phyloP scores from a whole-genome alignment of 2,888 invertebrate genomes.

The Biston betularia region DNA sequence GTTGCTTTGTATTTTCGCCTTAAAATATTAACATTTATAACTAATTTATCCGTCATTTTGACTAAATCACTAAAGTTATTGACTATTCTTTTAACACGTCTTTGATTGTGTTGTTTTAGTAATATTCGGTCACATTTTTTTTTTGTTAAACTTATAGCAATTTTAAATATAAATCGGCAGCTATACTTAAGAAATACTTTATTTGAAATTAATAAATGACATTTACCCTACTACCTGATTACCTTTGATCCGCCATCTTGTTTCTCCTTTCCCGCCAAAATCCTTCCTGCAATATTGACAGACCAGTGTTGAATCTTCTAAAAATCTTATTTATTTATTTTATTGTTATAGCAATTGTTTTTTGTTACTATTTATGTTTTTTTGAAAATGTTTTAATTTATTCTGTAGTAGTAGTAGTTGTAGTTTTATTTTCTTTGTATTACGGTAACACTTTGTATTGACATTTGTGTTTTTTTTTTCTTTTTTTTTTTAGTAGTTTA shows the following conservation, averaged over 20 bases:
- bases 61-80: conserved; percentile 51
- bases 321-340: conserved; percentile 78
- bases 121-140: conserved; percentile 60
- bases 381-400: conserved; percentile 80
- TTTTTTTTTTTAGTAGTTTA: conserved; percentile 74
- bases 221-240: conserved; percentile 53
- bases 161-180: conserved; percentile 79
- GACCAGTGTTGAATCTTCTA: conserved; percentile 84
- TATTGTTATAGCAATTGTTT: conserved; percentile 80
- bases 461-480: conserved; percentile 68
- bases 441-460: conserved; percentile 69
- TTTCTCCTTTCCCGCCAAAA: conserved; percentile 47
- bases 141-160: conserved; percentile 75
- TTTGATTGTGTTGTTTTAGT: conserved; percentile 71
- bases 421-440: conserved; percentile 57
- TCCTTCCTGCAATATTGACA: conserved; percentile 83
- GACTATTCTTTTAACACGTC: conserved; percentile 50
- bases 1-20: conserved; percentile 80
- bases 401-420: conserved; percentile 72
- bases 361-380: conserved; percentile 82
- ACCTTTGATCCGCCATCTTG: conserved; percentile 42
- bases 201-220: conserved; percentile 84
- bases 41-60: conserved; percentile 41
- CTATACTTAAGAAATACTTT: conserved; percentile 79
- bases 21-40: conserved; percentile 65